Conservation (phyloP, 2,888 invertebrate species). For the Drosophila greeni region DNA sequence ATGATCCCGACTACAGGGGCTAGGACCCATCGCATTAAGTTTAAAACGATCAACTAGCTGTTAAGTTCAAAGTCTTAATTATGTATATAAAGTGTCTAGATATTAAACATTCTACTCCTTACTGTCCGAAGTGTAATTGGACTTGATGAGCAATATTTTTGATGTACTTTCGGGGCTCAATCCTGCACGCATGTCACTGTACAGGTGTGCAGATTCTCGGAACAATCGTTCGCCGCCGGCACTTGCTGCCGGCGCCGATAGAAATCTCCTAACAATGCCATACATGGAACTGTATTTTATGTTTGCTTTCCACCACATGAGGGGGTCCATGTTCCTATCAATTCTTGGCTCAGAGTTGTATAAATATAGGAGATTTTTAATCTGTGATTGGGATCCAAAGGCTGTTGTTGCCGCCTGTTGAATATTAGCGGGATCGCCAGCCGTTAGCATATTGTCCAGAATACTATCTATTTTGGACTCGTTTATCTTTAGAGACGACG, state of each 20-base stretch:
- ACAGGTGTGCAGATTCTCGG: conserved; percentile 40
- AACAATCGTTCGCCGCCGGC: conserved; percentile 39
- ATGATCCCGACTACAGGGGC: conserved; percentile 80
- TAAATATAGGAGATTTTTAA: conserved; percentile 53
- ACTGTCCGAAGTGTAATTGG: conserved; percentile 33
- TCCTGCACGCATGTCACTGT: conserved; percentile 37
- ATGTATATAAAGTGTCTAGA: conserved; percentile 14
- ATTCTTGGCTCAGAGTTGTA: conserved; percentile 57
- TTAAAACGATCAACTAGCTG: conserved; percentile 18
- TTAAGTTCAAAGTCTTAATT: conserved; percentile 23
- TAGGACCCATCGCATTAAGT: conserved; percentile 47
- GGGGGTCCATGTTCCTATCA: conserved; percentile 53
- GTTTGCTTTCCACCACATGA: conserved; percentile 55
- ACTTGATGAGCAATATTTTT: conserved; percentile 57
- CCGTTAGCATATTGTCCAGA: conserved; percentile 54
- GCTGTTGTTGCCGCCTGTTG: conserved; percentile 11
- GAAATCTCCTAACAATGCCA: conserved; percentile 43
- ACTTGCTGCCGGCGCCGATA: conserved; percentile 50
- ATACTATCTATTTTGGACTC: conserved; percentile 59
- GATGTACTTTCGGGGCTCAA: conserved; percentile 42
- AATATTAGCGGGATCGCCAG: not conserved
- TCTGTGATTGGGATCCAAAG: conserved; percentile 29
- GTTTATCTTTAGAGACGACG: conserved; percentile 28
- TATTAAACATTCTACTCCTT: conserved; percentile 4
- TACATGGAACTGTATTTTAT: conserved; percentile 47